phyloP scores from a whole-genome alignment of 1,140 invertebrate genomes.

The Littorina saxatilis region DNA sequence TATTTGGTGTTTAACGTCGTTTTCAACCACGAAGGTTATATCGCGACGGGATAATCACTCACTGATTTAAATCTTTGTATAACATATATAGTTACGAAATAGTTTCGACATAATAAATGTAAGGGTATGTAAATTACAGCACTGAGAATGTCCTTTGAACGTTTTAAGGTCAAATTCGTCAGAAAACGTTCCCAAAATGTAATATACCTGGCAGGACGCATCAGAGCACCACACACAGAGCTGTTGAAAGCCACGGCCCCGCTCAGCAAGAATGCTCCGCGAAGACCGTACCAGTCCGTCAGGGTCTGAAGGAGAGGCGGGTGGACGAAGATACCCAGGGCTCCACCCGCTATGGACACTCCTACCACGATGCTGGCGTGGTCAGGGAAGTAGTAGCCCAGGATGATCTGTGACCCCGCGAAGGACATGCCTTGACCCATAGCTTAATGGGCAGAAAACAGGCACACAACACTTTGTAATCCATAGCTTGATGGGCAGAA shows the following conservation, averaged over 20 bases:
- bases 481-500: too few species aligned
- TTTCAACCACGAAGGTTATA: too few species aligned
- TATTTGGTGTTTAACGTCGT: too few species aligned
- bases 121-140: neutral
- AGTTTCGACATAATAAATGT: too few species aligned
- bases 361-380: slow-evolving; percentile 42
- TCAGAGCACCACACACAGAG: slow-evolving; percentile 44
- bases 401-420: slow-evolving; percentile 33
- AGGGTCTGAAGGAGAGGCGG: slow-evolving; percentile 43
- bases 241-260: slow-evolving; percentile 44
- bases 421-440: slow-evolving; percentile 43
- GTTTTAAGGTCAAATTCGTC: too few species aligned
- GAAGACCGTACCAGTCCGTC: slow-evolving; percentile 42
- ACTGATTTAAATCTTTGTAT: neutral
- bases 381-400: slow-evolving; percentile 56
- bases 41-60: too few species aligned
- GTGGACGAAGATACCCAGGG: slow-evolving; percentile 43
- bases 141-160: neutral
- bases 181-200: neutral
- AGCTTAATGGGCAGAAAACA: too few species aligned
- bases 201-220: slow-evolving; percentile 42
- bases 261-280: slow-evolving; percentile 44
- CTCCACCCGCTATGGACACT: slow-evolving; percentile 41
- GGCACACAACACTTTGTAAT: too few species aligned
- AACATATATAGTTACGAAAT: neutral